phyloP scores from a whole-genome alignment of 2,113 vertebrate genomes.

The Amphiprion ocellaris region DNA sequence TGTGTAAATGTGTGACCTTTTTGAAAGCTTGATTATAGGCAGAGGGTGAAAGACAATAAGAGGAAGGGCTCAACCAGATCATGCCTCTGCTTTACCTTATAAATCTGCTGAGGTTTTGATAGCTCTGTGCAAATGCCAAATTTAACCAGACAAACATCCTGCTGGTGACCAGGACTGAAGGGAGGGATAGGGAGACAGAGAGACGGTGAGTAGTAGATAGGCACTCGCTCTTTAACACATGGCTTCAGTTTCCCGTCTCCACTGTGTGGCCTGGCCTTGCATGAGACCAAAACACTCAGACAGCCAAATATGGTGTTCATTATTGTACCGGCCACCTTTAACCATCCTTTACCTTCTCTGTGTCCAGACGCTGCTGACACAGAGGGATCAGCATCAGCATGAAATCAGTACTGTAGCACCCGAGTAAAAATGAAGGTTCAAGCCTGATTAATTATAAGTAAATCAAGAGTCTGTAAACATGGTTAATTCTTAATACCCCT shows the following conservation, averaged over 20 bases:
- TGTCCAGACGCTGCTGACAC: not conserved
- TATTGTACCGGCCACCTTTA: conserved; percentile 34
- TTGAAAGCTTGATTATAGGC: conserved; percentile 22
- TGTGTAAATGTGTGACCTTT: conserved; percentile 5
- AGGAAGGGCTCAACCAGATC: not conserved
- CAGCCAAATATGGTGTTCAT: conserved; percentile 82
- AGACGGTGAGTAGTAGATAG: conserved; percentile 24
- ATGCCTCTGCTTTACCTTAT: conserved; percentile 13
- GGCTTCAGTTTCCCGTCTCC: conserved; percentile 71
- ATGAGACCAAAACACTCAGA: conserved; percentile 72
- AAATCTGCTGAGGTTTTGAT: conserved; percentile 35
- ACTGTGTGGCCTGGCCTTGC: conserved; percentile 63
- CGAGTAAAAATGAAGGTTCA: not conserved
- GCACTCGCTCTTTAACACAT: conserved; percentile 70
- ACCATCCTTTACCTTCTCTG: conserved; percentile 36
- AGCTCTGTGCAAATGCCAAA: conserved; percentile 21
- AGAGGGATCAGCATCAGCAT: conserved; percentile 1
- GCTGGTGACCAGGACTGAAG: conserved; percentile 22
- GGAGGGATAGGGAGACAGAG: not conserved
- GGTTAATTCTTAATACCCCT: not conserved
- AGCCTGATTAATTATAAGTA: too few species aligned
- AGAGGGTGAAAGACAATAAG: conserved; percentile 27
- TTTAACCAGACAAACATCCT: conserved; percentile 56
- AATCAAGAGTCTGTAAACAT: not conserved
- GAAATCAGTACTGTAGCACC: not conserved